Base-by-base conservation (phyloP, 2,888 invertebrate species). In the Nephrotoma guestfalica region DNA sequence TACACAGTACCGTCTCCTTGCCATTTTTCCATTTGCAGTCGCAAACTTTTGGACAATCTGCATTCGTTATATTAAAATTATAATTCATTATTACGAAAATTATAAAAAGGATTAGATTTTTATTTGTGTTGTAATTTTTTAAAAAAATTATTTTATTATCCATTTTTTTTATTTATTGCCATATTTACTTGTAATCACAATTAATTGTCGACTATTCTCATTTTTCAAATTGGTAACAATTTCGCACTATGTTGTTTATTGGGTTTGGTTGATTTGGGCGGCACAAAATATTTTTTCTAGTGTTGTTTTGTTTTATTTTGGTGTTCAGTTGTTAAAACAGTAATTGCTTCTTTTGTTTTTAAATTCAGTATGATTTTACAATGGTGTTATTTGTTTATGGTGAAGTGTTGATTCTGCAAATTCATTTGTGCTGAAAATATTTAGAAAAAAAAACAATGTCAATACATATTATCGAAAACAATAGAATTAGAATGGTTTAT, bases 11-110 rank as follows among this genome's bases (percentile, higher is more conserved):
- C 86, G 96, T 95, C 92, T 96, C 96, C 91, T 97, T 97, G 89
- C 96, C 96, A 90, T 95, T 95, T 91, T 96, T 96, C 97, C 97
- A 97, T 92, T 96, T 96, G 93, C 97, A 97, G 91, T 96, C 96
- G 92, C 97, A 97, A 89, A 94, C 93, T 88, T 93, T 93, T 86
- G 96, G 96, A 90, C 96, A 96, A 89, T 94, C 95, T 89, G 94
- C 94, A 88, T 92, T 89, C 42, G 89, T 90, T 88, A 88, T 90
- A 89, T 89, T 92, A 92, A 89, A 47, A 86, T 45, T 71, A 30
- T 71, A 71, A 30, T 71, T 86, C 42, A 42, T 84, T 84, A 84
- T 84, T 30, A 84, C 15, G 15, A 84, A 84, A 84, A 84, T 84
- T 41, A 84, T n/a, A 84, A 41, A 41, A 84, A 71, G 30, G 30